phyloP scores from a whole-genome alignment of 2,797 vertebrate species.

The Triplophysa bombifrons region DNA sequence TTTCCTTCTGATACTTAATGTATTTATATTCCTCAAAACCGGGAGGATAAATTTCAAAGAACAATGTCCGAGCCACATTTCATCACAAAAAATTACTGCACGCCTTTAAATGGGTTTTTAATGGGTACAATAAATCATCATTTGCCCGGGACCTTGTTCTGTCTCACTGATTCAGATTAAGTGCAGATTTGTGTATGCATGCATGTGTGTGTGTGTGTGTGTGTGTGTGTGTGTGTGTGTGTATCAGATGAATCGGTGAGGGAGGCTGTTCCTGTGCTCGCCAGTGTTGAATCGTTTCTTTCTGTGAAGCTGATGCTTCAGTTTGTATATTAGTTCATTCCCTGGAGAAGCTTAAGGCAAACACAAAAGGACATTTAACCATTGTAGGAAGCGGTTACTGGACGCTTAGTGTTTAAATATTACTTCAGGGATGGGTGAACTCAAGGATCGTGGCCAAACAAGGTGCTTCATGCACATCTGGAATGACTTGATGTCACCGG shows the following conservation, averaged over 20 bases:
- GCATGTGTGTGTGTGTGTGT: conserved; percentile 12
- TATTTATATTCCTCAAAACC: neutral
- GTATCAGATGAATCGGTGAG: conserved; percentile 33
- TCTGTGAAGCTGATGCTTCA: conserved; percentile 46
- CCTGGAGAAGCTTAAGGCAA: conserved; percentile 29
- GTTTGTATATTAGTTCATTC: conserved; percentile 19
- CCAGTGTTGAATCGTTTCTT: conserved; percentile 21
- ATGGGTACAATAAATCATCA: conserved; percentile 27
- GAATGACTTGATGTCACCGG: conserved; percentile 12
- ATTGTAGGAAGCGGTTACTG: conserved; percentile 34
- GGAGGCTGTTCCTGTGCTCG: conserved; percentile 45
- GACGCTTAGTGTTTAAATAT: conserved; percentile 34
- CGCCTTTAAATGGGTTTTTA: neutral
- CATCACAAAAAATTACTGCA: neutral
- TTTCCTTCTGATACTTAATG: neutral
- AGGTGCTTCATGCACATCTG: conserved; percentile 28
- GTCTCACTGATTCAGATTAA: conserved; percentile 4
- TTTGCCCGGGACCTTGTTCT: conserved; percentile 20
- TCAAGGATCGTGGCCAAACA: conserved; percentile 22
- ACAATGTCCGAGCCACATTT: neutral
- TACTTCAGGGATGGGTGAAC: conserved; percentile 31
- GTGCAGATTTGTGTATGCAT: conserved; percentile 1
- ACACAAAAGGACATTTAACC: conserved; percentile 28
- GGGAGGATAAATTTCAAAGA: neutral
- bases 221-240: conserved; percentile 19